These are phyloP conservation scores for Eilema griseolum DNA, from an alignment of 2,888 invertebrate genomes.

Conservation along the genomic window DNA sequence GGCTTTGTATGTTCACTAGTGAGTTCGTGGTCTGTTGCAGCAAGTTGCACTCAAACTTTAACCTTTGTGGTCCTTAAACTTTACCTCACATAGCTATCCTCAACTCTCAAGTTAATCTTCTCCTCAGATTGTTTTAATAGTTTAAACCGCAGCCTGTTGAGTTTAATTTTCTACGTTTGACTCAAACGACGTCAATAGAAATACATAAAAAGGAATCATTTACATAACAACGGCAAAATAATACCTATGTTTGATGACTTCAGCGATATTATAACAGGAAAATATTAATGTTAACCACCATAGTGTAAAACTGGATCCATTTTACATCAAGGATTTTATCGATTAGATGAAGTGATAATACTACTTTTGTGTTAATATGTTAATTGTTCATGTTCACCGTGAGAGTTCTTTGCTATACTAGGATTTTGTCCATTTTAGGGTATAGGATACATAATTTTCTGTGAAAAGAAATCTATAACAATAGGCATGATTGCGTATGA, in stretches of 20 bases:
- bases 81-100: slow-evolving; percentile 61
- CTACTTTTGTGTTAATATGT: slow-evolving; percentile 29
- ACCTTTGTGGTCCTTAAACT: slow-evolving; percentile 72
- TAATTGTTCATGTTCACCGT: slow-evolving; percentile 18
- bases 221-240: slow-evolving; percentile 39
- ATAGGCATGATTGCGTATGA: slow-evolving; percentile 70
- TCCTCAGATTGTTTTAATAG: slow-evolving; percentile 63
- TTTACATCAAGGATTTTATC: slow-evolving; percentile 45
- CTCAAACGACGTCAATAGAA: slow-evolving; percentile 26
- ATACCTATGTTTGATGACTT: background rate
- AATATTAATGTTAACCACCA: slow-evolving; percentile 29
- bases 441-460: slow-evolving; percentile 37
- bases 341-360: slow-evolving; percentile 51
- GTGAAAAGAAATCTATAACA: slow-evolving; percentile 54
- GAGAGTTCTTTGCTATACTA: slow-evolving; percentile 22
- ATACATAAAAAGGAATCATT: slow-evolving; percentile 36
- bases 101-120: slow-evolving; percentile 65
- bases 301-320: slow-evolving; percentile 31
- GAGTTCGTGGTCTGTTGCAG: slow-evolving; percentile 63
- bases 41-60: slow-evolving; percentile 68
- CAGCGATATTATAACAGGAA: slow-evolving; percentile 30
- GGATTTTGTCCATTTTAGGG: background rate
- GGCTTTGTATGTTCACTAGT: slow-evolving; percentile 59
- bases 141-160: slow-evolving; percentile 58
- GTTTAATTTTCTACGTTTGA: slow-evolving; percentile 50